Conservation (phyloP, 2,888 invertebrate genomes). For the Leptinotarsa juncta region DNA sequence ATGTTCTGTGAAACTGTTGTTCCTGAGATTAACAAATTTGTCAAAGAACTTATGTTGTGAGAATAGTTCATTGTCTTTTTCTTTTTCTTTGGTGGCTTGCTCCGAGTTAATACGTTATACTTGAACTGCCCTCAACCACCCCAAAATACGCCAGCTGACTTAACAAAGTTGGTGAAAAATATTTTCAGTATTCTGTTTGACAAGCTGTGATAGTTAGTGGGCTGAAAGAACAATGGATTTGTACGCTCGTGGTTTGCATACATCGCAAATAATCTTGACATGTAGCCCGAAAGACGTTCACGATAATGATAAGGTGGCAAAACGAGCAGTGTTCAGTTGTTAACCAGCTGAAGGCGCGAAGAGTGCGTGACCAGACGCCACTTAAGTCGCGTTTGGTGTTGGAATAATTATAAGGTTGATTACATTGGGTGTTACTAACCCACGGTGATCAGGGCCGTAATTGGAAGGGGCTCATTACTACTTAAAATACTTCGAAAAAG, state of each 20-base stretch:
- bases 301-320: constrained; percentile 47
- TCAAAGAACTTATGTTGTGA: too few relatives aligned
- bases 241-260: constrained; percentile 2
- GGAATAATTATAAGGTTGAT: constrained; percentile 15
- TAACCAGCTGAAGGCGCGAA: constrained; percentile 50
- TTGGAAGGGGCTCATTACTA: constrained; percentile 19
- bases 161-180: too few relatives aligned
- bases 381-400: constrained; percentile 23
- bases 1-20: too few relatives aligned
- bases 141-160: too few relatives aligned
- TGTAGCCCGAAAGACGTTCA: constrained; percentile 28
- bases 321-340: constrained; percentile 44
- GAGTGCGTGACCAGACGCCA: constrained; percentile 50
- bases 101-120: too few relatives aligned
- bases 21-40: too few relatives aligned
- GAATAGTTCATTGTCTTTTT: too few relatives aligned
- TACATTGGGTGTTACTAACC: constrained; percentile 23
- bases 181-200: too few relatives aligned
- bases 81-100: too few relatives aligned
- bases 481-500: constrained; percentile 6
- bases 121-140: too few relatives aligned
- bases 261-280: constrained; percentile 24
- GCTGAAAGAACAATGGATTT: not conserved
- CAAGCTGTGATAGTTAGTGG: too few relatives aligned
- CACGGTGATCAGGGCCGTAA: constrained; percentile 24